Conservation (phyloP, 37 sponge, comb jelly and placozoan genomes). For the Petrosia ficiformis region DNA sequence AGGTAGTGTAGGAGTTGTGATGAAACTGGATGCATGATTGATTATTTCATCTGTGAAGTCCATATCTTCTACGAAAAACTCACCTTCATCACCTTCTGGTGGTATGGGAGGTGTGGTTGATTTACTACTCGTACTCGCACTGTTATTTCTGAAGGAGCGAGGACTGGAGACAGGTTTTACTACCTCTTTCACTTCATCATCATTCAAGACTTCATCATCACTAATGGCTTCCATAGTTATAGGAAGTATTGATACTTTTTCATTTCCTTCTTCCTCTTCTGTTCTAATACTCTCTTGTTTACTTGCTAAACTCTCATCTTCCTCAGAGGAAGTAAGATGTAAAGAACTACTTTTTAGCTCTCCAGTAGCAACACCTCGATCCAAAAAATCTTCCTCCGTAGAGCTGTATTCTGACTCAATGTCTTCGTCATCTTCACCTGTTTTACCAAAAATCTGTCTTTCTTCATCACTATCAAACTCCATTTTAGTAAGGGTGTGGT, state of each 20-base stretch:
- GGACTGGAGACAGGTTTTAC: no score
- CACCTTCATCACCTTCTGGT: background rate
- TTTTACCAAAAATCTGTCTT: background rate
- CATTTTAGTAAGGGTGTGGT: background rate
- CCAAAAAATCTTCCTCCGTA: background rate
- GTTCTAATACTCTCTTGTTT: conserved; percentile 4
- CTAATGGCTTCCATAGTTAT: no score
- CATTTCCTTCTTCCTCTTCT: background rate
- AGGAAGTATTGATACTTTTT: no score
- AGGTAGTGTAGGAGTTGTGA: background rate
- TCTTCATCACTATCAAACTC: conserved; percentile 12
- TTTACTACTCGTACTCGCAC: background rate
- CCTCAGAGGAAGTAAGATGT: background rate
- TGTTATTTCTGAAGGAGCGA: no score
- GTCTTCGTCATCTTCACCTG: background rate
- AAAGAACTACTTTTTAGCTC: background rate
- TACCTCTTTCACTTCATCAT: no score
- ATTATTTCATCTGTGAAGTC: background rate
- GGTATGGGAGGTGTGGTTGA: background rate
- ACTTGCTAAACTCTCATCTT: no score
- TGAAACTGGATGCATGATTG: background rate
- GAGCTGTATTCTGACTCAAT: conserved; percentile 6
- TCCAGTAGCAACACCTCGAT: background rate
- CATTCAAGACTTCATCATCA: no score
- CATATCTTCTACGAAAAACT: background rate